These are phyloP conservation scores for Megaceryle torquata DNA, from an alignment of 2,113 vertebrate genomes.

Conservation along the genomic window DNA sequence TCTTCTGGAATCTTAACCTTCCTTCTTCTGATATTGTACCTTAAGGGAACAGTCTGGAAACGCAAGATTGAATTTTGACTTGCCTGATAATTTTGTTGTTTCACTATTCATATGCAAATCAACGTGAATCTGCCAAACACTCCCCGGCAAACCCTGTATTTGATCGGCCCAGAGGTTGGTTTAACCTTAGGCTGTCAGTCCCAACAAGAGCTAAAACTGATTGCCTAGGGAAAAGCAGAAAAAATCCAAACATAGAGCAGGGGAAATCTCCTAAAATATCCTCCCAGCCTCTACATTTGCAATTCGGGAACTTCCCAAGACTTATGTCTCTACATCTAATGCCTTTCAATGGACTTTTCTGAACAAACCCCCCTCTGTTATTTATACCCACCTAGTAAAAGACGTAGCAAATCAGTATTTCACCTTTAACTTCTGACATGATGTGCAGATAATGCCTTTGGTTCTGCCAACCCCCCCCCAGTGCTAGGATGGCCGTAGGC, in stretches of 20 bases:
- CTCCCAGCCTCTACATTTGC: background rate
- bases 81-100: too few relatives aligned
- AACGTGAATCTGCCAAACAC: background rate
- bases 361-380: background rate
- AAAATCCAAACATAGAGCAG: background rate
- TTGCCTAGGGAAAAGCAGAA: background rate
- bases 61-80: background rate
- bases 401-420: background rate
- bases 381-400: background rate
- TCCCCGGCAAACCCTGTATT: background rate
- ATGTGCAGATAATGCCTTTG: background rate
- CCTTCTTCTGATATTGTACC: background rate
- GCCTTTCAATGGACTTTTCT: background rate
- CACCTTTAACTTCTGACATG: background rate
- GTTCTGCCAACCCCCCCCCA: background rate
- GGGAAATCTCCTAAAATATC: background rate
- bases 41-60: background rate
- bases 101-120: background rate
- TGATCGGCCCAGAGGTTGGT: background rate
- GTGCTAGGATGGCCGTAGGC: background rate
- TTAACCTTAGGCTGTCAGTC: background rate
- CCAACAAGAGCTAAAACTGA: background rate
- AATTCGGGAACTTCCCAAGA: background rate
- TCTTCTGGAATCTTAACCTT: background rate
- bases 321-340: rapidly evolving